A percentile compares a stretch with the other conserved stretches of the same genome.
These are phyloP conservation scores for Silvanus unidentatus DNA, from an alignment of 2,888 invertebrate species.

Conservation along the genomic window DNA sequence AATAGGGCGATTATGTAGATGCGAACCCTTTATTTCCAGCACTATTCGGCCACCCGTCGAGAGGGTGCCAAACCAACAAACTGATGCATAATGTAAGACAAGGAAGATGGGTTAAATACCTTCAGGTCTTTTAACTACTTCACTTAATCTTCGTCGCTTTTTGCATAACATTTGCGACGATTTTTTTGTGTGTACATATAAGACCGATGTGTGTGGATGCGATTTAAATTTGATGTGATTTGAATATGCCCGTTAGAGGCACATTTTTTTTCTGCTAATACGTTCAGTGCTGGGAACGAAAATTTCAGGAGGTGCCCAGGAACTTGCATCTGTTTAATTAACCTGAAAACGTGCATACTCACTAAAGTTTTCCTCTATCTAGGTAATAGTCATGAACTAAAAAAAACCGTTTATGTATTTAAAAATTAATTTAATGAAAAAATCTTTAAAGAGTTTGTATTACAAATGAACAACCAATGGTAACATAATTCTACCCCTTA, in stretches of 20 bases:
- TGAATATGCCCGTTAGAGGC: conserved; percentile 13
- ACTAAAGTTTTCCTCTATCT: too few species aligned
- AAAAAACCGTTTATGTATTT: too few species aligned
- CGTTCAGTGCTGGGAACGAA: conserved; percentile 22
- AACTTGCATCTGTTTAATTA: too few species aligned
- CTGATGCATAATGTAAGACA: conserved; percentile 16
- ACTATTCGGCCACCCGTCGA: conserved; percentile 22
- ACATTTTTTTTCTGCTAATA: conserved; percentile 12
- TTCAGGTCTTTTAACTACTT: conserved; percentile 19
- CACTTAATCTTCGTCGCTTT: conserved; percentile 21
- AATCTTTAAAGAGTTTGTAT: too few species aligned
- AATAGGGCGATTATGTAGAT: conserved; percentile 41
- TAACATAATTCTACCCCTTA: too few species aligned
- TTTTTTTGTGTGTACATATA: too few species aligned
- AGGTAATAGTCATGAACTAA: too few species aligned
- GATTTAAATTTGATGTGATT: conserved; percentile 20
- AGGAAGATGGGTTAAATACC: conserved; percentile 29
- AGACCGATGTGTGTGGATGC: conserved; percentile 3
- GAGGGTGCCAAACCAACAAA: conserved; percentile 12
- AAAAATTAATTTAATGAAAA: too few species aligned
- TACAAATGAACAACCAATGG: too few species aligned
- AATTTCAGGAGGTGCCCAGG: too few species aligned
- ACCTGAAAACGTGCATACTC: too few species aligned
- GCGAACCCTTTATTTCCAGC: conserved; percentile 26
- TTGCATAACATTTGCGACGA: conserved; percentile 21